Conservation (phyloP, 2,113 vertebrate species). For the Carassius carassius region DNA sequence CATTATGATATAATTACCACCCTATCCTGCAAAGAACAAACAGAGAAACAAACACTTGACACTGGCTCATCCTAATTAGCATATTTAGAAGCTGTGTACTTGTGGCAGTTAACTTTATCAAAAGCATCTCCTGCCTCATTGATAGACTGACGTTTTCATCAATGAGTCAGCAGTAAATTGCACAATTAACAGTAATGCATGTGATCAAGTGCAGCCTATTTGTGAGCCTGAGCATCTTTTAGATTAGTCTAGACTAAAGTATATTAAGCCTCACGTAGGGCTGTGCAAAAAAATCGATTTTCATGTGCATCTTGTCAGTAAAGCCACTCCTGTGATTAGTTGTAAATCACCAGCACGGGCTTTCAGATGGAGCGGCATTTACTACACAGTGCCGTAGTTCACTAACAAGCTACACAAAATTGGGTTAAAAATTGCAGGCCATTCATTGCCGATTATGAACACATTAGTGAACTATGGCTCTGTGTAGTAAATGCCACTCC, state of each 20-base stretch:
- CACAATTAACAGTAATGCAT: background rate
- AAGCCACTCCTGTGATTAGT: no score
- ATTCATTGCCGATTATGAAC: no score
- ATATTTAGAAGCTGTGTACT: background rate
- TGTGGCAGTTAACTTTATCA: background rate
- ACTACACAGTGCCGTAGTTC: no score
- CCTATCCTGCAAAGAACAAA: slow-evolving; percentile 4
- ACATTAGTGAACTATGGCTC: no score
- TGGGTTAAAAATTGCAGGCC: no score
- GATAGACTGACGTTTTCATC: background rate
- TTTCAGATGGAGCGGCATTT: no score
- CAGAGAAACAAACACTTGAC: background rate
- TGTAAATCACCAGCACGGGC: no score
- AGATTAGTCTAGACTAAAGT: slow-evolving; percentile 30
- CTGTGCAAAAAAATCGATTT: no score
- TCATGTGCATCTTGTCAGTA: no score
- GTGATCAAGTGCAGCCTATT: background rate
- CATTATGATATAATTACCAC: background rate
- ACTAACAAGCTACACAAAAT: no score
- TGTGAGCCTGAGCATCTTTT: background rate
- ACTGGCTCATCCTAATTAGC: background rate
- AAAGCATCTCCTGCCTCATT: background rate
- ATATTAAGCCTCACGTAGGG: slow-evolving; percentile 1
- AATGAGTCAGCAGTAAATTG: background rate
- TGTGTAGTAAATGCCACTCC: no score